Conservation (phyloP, 2,113 vertebrate genomes). For the Corvus moneduloides region DNA sequence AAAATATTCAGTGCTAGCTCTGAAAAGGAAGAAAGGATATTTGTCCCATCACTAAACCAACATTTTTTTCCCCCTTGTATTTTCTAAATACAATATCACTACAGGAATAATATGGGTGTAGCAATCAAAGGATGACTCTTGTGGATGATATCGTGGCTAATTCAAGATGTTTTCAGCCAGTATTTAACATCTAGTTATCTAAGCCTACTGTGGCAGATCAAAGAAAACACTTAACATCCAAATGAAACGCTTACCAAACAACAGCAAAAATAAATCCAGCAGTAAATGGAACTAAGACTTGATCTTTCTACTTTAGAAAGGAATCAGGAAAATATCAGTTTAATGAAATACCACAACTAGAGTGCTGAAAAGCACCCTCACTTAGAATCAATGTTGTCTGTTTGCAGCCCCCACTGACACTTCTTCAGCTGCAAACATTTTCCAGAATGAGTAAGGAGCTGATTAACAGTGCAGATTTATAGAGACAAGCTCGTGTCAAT, state of each 20-base stretch:
- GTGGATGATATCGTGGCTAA: neutral
- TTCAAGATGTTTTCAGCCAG: neutral
- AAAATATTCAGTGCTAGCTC: neutral
- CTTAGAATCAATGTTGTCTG: neutral
- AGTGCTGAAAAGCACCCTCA: neutral
- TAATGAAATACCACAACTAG: neutral
- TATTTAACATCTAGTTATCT: neutral
- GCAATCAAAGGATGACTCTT: neutral
- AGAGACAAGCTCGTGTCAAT: constrained; percentile 53
- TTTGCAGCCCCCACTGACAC: neutral
- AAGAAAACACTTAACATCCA: neutral
- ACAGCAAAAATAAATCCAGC: neutral
- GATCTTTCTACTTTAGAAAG: neutral
- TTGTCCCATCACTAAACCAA: neutral
- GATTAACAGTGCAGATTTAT: constrained; percentile 37
- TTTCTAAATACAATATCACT: neutral
- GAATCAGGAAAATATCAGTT: neutral
- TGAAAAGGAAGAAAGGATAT: neutral
- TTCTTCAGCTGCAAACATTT: constrained; percentile 20
- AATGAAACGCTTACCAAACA: neutral
- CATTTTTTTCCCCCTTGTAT: neutral
- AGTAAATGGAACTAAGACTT: neutral
- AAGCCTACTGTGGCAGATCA: neutral
- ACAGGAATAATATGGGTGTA: neutral
- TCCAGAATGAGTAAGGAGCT: constrained; percentile 1